phyloP scores from a whole-genome alignment of 2,113 vertebrate species.

The Orthonyx spaldingii region DNA sequence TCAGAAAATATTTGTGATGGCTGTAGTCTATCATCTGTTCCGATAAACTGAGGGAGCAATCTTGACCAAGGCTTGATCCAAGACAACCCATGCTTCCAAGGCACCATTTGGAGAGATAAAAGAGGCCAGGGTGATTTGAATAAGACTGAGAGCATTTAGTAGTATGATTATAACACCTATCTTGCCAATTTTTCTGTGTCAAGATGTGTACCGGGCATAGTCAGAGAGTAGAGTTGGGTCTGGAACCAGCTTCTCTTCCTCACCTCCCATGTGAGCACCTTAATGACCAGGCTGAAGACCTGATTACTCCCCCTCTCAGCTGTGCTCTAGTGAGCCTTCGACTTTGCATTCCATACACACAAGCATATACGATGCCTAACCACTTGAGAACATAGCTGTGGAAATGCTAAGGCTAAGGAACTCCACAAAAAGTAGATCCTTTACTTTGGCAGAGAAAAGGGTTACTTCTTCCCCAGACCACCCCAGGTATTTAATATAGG shows the following conservation, averaged over 20 bases:
- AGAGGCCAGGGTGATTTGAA: background rate
- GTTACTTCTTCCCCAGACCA: background rate
- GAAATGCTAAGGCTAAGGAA: background rate
- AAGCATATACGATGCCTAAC: background rate
- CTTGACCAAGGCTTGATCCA: background rate
- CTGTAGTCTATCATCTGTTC: background rate
- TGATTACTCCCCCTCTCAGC: rapidly evolving
- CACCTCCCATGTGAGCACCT: background rate
- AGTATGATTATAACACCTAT: background rate
- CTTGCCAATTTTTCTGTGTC: background rate
- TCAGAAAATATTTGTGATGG: background rate
- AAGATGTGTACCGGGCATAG: background rate
- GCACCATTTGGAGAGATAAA: background rate
- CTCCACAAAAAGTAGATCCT: background rate
- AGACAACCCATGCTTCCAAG: background rate
- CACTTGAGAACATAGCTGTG: background rate
- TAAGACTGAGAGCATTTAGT: background rate
- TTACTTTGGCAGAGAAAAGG: background rate
- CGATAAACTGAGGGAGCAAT: background rate
- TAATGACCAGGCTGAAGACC: background rate
- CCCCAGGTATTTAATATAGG: background rate
- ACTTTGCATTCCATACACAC: background rate
- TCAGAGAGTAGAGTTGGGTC: background rate
- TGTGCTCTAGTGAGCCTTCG: background rate
- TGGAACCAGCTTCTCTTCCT: background rate